Conservation (phyloP, 2,888 invertebrate genomes). For the Calliphora vomitoria region DNA sequence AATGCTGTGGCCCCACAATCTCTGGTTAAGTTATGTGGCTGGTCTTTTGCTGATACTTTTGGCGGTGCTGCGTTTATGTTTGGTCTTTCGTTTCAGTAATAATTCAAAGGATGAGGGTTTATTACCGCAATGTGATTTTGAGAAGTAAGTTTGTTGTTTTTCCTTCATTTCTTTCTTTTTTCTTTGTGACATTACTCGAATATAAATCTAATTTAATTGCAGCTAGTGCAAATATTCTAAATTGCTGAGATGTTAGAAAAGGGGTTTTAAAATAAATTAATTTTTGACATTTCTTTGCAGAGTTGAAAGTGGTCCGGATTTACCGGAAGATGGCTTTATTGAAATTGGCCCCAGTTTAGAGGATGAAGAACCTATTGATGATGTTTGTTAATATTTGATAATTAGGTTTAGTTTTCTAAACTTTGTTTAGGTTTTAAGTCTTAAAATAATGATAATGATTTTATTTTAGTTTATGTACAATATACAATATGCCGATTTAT, state of each 20-base stretch:
- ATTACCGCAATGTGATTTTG: slow-evolving; percentile 83
- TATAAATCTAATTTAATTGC: slow-evolving; percentile 60
- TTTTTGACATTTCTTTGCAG: slow-evolving; percentile 76
- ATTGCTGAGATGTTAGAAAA: background rate
- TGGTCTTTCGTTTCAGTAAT: slow-evolving; percentile 79
- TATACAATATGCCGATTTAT: slow-evolving; percentile 37
- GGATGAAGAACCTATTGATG: slow-evolving; percentile 82
- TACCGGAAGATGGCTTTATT: slow-evolving; percentile 81
- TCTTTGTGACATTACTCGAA: slow-evolving; percentile 30
- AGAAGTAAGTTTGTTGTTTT: slow-evolving; percentile 78
- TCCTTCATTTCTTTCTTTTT: background rate
- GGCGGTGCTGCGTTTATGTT: slow-evolving; percentile 84
- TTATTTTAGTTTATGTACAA: slow-evolving; percentile 40
- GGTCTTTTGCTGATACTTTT: slow-evolving; percentile 85
- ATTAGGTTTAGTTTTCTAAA: slow-evolving; percentile 36
- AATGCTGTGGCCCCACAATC: slow-evolving; percentile 84
- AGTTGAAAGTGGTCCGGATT: slow-evolving; percentile 80
- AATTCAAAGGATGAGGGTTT: slow-evolving; percentile 82
- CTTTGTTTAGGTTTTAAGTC: slow-evolving; percentile 44
- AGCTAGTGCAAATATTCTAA: background rate
- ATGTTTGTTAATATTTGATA: slow-evolving; percentile 80
- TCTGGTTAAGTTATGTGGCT: slow-evolving; percentile 86
- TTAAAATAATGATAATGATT: slow-evolving; percentile 34
- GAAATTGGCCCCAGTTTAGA: slow-evolving; percentile 80
- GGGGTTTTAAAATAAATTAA: background rate